Evolutionary conservation across 2,888 invertebrate species (phyloP).

Genomic region (Athalia rosae): DNA sequence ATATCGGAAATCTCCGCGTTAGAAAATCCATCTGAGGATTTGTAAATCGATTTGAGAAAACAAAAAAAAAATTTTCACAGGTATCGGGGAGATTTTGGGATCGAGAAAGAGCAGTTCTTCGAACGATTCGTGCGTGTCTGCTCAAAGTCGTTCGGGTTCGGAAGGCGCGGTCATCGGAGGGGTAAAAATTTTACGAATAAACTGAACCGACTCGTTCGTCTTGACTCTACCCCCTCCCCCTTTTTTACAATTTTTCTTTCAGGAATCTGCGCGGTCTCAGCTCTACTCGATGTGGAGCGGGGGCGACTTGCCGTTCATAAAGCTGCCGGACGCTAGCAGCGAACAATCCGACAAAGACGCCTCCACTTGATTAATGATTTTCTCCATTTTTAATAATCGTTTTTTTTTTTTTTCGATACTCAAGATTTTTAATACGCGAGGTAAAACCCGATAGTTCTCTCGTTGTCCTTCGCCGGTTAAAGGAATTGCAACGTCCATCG

Average conservation of each 20-base stretch:
- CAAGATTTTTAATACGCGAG: background rate
- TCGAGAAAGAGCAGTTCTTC: slow-evolving; percentile 79
- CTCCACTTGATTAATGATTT: slow-evolving; percentile 57
- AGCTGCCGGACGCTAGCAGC: slow-evolving; percentile 71
- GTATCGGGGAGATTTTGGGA: slow-evolving; percentile 68
- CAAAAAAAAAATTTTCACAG: slow-evolving; percentile 48
- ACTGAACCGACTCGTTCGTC: background rate
- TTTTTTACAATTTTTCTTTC: slow-evolving; percentile 21
- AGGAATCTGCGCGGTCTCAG: slow-evolving; percentile 72
- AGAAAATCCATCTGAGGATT: background rate
- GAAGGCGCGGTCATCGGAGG: slow-evolving; percentile 73
- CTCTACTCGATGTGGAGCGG: slow-evolving; percentile 75
- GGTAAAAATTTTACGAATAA: slow-evolving; percentile 58
- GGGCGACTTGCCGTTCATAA: slow-evolving; percentile 73
- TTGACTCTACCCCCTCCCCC: background rate
- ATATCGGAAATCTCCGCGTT: slow-evolving; percentile 5
- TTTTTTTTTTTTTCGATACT: background rate
- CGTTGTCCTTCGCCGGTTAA: slow-evolving; percentile 35
- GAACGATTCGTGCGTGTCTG: slow-evolving; percentile 78
- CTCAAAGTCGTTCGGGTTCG: slow-evolving; percentile 77
- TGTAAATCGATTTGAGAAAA: background rate
- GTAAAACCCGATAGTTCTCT: background rate
- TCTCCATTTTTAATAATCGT: slow-evolving; percentile 2
- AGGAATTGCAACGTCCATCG: background rate
- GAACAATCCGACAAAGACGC: slow-evolving; percentile 69